phyloP scores from a whole-genome alignment of 1,140 invertebrate species.

The Physella acuta region DNA sequence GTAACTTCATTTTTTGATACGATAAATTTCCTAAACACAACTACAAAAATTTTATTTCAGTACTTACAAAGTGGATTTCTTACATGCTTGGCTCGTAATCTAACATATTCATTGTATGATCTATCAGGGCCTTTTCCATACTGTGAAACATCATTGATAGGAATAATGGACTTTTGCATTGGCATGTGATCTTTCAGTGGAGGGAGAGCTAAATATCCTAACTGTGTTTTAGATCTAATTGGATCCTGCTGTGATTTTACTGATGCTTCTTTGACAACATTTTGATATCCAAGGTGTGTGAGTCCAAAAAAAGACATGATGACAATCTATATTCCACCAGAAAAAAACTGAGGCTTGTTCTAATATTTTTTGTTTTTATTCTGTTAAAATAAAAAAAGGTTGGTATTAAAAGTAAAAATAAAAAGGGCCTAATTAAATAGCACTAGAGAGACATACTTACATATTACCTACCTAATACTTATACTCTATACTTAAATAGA shows the following conservation, averaged over 20 bases:
- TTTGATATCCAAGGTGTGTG: slow-evolving; percentile 55
- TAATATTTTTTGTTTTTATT: no score
- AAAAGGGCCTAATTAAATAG: no score
- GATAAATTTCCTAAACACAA: no score
- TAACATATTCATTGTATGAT: slow-evolving; percentile 50
- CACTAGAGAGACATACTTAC: no score
- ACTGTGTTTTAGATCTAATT: slow-evolving; percentile 41
- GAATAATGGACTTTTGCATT: slow-evolving; percentile 42
- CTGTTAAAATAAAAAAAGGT: no score
- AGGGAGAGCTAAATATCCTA: slow-evolving; percentile 48
- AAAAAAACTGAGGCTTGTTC: no score
- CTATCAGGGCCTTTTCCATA: slow-evolving; percentile 53
- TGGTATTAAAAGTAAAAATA: no score
- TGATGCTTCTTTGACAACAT: slow-evolving; percentile 49
- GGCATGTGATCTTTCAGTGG: slow-evolving; percentile 45
- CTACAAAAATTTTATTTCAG: no score
- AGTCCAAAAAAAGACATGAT: slow-evolving; percentile 57
- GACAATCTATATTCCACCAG: no score
- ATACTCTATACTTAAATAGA: no score
- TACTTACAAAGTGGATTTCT: slow-evolving; percentile 51
- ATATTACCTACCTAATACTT: no score
- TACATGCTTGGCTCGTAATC: slow-evolving; percentile 53
- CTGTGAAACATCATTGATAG: slow-evolving; percentile 48
- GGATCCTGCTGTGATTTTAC: slow-evolving; percentile 41
- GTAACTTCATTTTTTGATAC: no score